A percentile compares a stretch with the other conserved stretches of the same genome.
Evolutionary conservation across 2,797 vertebrate genomes (phyloP).

Genomic region (Mus minutoides): DNA sequence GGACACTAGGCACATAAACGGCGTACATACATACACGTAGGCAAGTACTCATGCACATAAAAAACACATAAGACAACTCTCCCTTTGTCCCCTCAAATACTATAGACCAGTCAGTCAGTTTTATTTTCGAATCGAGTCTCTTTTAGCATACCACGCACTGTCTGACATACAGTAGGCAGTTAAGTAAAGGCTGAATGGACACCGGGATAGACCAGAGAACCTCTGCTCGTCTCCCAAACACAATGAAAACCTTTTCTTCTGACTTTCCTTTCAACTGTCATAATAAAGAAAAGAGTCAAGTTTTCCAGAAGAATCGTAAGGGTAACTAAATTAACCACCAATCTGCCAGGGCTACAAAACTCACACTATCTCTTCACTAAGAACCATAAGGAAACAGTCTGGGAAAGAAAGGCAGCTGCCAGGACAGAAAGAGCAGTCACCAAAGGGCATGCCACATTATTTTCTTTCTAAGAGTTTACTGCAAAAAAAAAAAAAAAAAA

Average conservation of each 20-base stretch:
- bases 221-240: neutral
- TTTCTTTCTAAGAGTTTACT: neutral
- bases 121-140: constrained; percentile 1
- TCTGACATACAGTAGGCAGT: neutral
- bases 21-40: neutral
- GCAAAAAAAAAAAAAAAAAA: neutral
- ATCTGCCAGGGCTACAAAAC: constrained; percentile 28
- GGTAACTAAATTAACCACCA: neutral
- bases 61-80: neutral
- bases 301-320: constrained; percentile 15
- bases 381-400: neutral
- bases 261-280: constrained; percentile 7
- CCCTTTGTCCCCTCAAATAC: neutral
- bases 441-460: neutral
- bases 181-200: neutral
- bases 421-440: neutral
- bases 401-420: neutral
- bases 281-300: neutral
- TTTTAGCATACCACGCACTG: neutral
- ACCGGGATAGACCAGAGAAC: neutral
- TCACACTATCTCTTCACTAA: neutral
- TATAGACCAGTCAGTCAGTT: neutral
- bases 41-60: neutral
- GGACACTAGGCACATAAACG: neutral
- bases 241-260: neutral